Conservation (phyloP, 2,888 invertebrate species). For the Heliconius ethilla region DNA sequence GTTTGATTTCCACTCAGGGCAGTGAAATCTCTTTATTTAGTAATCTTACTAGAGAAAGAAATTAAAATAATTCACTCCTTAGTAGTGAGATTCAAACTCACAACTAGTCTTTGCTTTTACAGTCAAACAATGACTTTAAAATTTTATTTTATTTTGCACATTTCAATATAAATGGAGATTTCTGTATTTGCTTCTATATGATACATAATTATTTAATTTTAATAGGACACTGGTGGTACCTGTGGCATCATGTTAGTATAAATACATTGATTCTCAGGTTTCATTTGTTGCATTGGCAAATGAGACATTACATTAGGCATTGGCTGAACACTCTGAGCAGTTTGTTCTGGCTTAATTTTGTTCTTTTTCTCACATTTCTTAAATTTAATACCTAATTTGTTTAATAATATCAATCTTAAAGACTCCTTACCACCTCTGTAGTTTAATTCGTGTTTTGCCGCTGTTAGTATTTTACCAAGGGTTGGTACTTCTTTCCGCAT, state of each 20-base stretch:
- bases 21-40: too few species aligned
- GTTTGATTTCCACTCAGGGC: too few species aligned
- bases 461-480: slow-evolving; percentile 70
- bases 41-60: too few species aligned
- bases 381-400: slow-evolving; percentile 76
- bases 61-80: too few species aligned
- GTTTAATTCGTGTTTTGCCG: slow-evolving; percentile 72
- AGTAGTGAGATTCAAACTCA: too few species aligned
- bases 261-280: slow-evolving; percentile 72
- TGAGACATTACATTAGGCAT: slow-evolving; percentile 53
- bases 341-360: slow-evolving; percentile 67
- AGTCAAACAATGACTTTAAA: too few species aligned
- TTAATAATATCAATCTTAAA: slow-evolving; percentile 69
- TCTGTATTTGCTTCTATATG: neutral
- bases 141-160: neutral
- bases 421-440: slow-evolving; percentile 75
- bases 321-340: slow-evolving; percentile 48
- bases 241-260: slow-evolving; percentile 73
- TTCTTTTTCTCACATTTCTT: slow-evolving; percentile 78
- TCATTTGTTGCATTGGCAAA: slow-evolving; percentile 53
- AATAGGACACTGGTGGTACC: slow-evolving; percentile 72
- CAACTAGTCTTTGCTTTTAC: too few species aligned
- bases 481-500: slow-evolving; percentile 74
- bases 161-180: neutral
- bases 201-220: slow-evolving; percentile 34